Conservation (phyloP, 1,140 invertebrate species). For the Harpegnathos saltator region DNA sequence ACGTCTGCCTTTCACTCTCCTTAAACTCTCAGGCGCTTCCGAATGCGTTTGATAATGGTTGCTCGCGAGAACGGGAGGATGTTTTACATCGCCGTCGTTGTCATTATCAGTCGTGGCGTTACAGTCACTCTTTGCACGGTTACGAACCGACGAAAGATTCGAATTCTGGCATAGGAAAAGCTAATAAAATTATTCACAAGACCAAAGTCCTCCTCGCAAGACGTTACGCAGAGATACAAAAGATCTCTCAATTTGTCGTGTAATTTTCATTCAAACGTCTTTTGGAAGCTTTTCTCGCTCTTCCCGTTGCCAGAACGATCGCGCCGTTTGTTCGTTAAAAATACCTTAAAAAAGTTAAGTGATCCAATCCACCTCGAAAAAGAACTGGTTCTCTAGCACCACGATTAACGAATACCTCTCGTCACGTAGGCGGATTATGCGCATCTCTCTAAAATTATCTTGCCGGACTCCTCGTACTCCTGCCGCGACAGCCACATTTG, state of each 20-base stretch:
- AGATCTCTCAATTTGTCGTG: too few species aligned
- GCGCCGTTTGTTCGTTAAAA: too few species aligned
- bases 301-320: too few species aligned
- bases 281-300: too few species aligned
- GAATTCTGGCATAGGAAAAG: too few species aligned
- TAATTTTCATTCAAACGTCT: too few species aligned
- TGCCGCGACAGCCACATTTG: conserved; percentile 99
- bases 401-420: background rate
- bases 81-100: conserved; percentile 11
- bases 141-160: background rate
- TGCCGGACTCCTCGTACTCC: conserved; percentile 98
- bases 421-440: conserved; percentile 60
- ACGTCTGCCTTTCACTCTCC: background rate
- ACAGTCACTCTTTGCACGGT: conserved; percentile 1
- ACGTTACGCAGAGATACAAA: too few species aligned
- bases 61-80: conserved; percentile 30
- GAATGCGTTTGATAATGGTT: conserved; percentile 28
- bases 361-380: too few species aligned
- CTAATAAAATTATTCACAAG: too few species aligned
- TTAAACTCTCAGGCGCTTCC: conserved; percentile 35
- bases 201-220: too few species aligned
- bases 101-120: background rate
- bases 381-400: background rate
- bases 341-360: too few species aligned
- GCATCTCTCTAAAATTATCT: conserved; percentile 94